A percentile compares a stretch with the other conserved stretches of the same genome.
These are phyloP conservation scores for Calidris pugnax DNA, from an alignment of 2,113 vertebrate species.

Conservation along the genomic window DNA sequence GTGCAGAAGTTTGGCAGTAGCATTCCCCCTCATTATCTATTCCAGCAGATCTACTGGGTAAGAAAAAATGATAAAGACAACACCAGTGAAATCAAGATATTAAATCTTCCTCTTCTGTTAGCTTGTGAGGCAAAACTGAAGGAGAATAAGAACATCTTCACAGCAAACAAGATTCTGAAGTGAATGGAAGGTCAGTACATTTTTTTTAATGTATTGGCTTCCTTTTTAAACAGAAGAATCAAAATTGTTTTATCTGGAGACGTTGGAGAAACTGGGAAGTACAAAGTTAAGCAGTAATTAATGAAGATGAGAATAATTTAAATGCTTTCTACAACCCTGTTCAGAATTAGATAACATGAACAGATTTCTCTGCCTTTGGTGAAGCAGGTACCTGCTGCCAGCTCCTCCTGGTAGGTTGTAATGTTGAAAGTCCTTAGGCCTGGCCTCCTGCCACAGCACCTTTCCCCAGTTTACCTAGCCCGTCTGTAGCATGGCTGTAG, in stretches of 20 bases:
- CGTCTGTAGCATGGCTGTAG: accelerated
- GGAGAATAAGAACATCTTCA: neutral
- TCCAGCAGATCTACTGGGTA: neutral
- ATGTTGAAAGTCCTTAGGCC: neutral
- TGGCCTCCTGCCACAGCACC: too few species aligned
- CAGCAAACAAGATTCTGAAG: neutral
- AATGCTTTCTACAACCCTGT: neutral
- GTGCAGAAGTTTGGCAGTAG: neutral
- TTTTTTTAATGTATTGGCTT: neutral
- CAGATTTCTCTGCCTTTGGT: neutral
- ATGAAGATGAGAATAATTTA: neutral
- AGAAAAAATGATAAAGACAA: neutral
- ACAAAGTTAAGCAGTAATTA: neutral
- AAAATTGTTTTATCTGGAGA: neutral
- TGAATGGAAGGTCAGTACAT: neutral
- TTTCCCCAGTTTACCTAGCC: neutral
- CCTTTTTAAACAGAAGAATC: neutral
- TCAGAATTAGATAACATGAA: neutral
- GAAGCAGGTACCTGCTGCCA: neutral
- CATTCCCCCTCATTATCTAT: neutral
- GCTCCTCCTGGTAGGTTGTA: neutral
- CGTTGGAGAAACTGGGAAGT: neutral
- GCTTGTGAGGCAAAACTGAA: neutral
- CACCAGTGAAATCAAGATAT: neutral
- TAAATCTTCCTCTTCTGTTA: neutral